Conservation (phyloP, 2,113 vertebrate species). For the Myrmecophaga tridactyla region DNA sequence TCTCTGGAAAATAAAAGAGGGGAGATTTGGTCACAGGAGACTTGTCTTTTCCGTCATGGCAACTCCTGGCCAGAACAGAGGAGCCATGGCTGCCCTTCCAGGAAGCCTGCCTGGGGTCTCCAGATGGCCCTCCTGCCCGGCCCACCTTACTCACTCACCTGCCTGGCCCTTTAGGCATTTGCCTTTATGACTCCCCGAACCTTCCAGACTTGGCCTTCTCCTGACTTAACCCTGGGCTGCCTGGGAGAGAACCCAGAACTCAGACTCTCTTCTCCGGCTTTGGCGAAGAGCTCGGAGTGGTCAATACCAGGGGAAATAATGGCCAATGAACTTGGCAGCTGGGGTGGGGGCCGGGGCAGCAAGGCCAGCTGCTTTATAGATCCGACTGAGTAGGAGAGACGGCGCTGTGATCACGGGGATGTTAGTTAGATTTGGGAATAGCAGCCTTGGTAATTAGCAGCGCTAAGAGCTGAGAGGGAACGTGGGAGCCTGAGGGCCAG, state of each 20-base stretch:
- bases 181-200: too few species aligned
- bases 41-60: too few species aligned
- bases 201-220: too few species aligned
- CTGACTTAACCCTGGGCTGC: background rate
- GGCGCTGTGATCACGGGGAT: conserved; percentile 32
- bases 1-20: background rate
- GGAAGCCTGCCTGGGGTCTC: background rate
- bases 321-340: fast-evolving
- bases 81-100: fast-evolving
- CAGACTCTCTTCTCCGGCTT: background rate
- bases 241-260: conserved; percentile 22
- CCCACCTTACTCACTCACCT: too few species aligned
- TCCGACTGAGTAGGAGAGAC: background rate
- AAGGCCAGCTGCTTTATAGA: background rate
- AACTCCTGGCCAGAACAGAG: fast-evolving
- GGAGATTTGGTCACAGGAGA: fast-evolving
- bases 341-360: background rate
- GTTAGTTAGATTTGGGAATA: conserved; percentile 55
- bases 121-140: too few species aligned
- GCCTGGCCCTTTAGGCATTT: too few species aligned
- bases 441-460: background rate
- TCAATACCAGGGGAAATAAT: fast-evolving
- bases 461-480: background rate
- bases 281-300: background rate
- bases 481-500: fast-evolving